Percentiles rank a stretch among this genome's conserved stretches.
Evolutionary conservation across 2,888 invertebrate species (phyloP).

Genomic region (Limenitis camilla): DNA sequence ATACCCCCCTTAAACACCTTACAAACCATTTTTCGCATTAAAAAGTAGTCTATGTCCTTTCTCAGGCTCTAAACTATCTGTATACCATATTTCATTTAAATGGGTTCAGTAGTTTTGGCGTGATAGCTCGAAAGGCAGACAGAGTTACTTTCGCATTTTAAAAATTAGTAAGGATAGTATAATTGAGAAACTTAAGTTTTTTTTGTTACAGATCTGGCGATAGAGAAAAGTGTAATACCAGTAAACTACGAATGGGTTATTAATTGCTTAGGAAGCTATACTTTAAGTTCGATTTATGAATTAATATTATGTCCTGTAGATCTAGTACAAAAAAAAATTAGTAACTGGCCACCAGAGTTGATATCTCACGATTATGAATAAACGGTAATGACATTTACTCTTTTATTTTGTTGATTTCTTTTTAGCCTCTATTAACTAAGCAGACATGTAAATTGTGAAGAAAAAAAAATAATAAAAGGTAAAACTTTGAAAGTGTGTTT

Average conservation of each 20-base stretch:
- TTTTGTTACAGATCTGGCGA: conserved; percentile 50
- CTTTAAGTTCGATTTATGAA: conserved; percentile 43
- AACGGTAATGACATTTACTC: background rate
- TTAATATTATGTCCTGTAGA: conserved; percentile 52
- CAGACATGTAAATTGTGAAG: background rate
- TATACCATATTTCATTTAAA: too few relatives aligned
- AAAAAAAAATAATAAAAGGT: too few relatives aligned
- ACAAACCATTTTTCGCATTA: too few relatives aligned
- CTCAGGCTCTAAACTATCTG: too few relatives aligned
- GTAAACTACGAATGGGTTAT: conserved; percentile 68
- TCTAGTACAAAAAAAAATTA: conserved; percentile 30
- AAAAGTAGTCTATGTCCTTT: too few relatives aligned
- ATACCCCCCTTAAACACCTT: too few relatives aligned
- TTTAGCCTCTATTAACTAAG: background rate
- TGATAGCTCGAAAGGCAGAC: too few relatives aligned
- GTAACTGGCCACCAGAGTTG: conserved; percentile 44
- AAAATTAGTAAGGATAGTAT: too few relatives aligned
- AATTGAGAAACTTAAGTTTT: background rate
- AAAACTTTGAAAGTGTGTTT: too few relatives aligned
- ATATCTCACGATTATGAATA: conserved; percentile 36
- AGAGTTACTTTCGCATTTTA: too few relatives aligned
- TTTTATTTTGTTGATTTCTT: background rate
- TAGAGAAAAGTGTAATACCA: conserved; percentile 54
- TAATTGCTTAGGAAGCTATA: conserved; percentile 59
- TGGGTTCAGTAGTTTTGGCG: too few relatives aligned